Percentiles rank a stretch among this genome's conserved stretches.
Conservation (phyloP, 2,888 invertebrate genomes). For the Melitaea athalia region DNA sequence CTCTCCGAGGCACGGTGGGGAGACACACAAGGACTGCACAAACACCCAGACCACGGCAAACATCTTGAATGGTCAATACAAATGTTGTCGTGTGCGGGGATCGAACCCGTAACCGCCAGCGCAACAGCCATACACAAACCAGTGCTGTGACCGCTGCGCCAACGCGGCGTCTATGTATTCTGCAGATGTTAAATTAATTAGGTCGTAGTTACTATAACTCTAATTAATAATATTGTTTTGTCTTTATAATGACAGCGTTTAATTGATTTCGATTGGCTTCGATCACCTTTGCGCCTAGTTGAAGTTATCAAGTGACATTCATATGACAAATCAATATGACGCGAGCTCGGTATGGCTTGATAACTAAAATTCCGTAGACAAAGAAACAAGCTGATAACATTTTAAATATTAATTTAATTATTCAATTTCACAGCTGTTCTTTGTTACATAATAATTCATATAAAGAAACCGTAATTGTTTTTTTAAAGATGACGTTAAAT, state of each 20-base stretch:
- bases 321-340: constrained; percentile 38
- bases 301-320: constrained; percentile 26
- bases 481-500: neutral
- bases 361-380: constrained; percentile 42
- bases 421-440: constrained; percentile 21
- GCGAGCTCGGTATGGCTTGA: constrained; percentile 27
- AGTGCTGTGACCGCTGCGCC: too few relatives aligned
- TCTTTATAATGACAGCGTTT: constrained; percentile 20
- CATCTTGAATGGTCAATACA: too few relatives aligned
- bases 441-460: constrained; percentile 18
- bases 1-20: too few relatives aligned
- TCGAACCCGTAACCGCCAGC: too few relatives aligned
- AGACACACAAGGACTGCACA: too few relatives aligned
- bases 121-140: too few relatives aligned
- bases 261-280: constrained; percentile 28
- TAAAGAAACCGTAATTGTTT: neutral
- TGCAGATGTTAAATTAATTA: constrained; percentile 25
- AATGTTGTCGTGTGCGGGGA: too few relatives aligned
- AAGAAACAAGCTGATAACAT: constrained; percentile 39
- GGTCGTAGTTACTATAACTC: constrained; percentile 4
- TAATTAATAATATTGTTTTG: constrained; percentile 21
- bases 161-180: too few relatives aligned
- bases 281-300: constrained; percentile 28
- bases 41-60: too few relatives aligned
- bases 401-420: constrained; percentile 10